Evolutionary conservation across 2,888 invertebrate species (phyloP).

Genomic region (Oegoconia quadripuncta): DNA sequence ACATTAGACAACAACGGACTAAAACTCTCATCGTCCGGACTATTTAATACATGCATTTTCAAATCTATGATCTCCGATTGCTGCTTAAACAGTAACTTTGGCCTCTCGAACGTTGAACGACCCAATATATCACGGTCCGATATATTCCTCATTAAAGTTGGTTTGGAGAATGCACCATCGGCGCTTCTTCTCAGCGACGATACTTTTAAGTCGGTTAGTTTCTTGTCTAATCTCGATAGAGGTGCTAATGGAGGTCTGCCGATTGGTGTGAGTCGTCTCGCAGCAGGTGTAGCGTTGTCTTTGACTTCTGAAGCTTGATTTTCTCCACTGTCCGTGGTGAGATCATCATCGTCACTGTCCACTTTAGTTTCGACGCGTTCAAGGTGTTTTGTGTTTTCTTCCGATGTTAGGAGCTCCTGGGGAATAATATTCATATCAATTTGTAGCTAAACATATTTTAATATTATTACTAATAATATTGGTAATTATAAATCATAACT

Average conservation of each 20-base stretch:
- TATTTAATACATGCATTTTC: constrained; percentile 62
- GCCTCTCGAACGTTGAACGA: constrained; percentile 53
- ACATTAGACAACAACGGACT: constrained; percentile 46
- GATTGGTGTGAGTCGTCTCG: constrained; percentile 51
- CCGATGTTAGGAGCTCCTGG: constrained; percentile 72
- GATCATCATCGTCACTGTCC: constrained; percentile 71
- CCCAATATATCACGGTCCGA: constrained; percentile 54
- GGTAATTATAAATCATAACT: no score
- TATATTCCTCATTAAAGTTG: constrained; percentile 46
- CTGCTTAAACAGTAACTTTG: constrained; percentile 64
- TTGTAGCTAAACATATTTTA: no score
- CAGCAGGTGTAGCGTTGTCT: constrained; percentile 34
- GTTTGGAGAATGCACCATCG: constrained; percentile 51
- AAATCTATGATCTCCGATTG: constrained; percentile 71
- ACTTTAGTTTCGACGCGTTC: constrained; percentile 72
- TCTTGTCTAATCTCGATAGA: constrained; percentile 54
- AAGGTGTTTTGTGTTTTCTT: constrained; percentile 71
- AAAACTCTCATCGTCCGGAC: constrained; percentile 59
- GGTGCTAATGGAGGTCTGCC: constrained; percentile 63
- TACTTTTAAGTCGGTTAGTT: constrained; percentile 56
- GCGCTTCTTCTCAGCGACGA: constrained; percentile 61
- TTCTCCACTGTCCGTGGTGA: constrained; percentile 63
- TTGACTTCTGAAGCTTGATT: constrained; percentile 57
- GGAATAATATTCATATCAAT: no score
- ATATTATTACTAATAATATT: no score